A percentile compares a stretch with the other conserved stretches of the same genome.
phyloP scores from a whole-genome alignment of 2,888 invertebrate genomes.

The Ernsta delagoae region DNA sequence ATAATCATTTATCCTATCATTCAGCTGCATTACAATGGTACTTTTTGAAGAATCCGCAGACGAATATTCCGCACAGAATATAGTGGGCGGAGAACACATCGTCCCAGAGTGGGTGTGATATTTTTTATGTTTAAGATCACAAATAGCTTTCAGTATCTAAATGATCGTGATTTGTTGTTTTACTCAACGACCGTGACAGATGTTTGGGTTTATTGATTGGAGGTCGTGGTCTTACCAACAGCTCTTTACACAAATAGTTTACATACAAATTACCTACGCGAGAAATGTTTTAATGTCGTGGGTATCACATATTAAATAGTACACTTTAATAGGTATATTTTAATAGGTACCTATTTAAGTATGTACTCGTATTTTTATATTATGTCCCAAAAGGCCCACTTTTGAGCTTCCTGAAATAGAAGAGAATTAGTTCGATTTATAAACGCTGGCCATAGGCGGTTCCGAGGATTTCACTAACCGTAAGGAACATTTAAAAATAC shows the following conservation, averaged over 20 bases:
- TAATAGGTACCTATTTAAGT: too few species aligned
- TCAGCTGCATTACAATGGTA: slow-evolving; percentile 16
- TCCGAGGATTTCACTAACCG: too few species aligned
- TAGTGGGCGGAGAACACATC: slow-evolving; percentile 61
- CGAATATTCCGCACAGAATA: slow-evolving; percentile 23
- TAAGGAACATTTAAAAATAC: too few species aligned
- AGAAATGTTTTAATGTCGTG: too few species aligned
- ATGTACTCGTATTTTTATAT: too few species aligned
- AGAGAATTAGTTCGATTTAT: too few species aligned
- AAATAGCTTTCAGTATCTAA: slow-evolving; percentile 19
- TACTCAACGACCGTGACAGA: neutral
- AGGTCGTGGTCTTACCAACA: neutral
- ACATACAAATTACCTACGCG: too few species aligned
- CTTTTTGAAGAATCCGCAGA: slow-evolving; percentile 8
- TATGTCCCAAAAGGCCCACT: too few species aligned
- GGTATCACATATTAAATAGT: too few species aligned
- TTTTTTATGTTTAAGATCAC: slow-evolving; percentile 43
- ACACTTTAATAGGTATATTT: too few species aligned
- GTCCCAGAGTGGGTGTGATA: slow-evolving; percentile 70
- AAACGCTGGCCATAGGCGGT: too few species aligned
- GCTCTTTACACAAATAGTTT: neutral
- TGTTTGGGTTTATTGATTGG: slow-evolving; percentile 5
- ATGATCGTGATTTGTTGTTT: slow-evolving; percentile 16
- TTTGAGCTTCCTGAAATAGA: too few species aligned
- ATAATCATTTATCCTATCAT: neutral